phyloP scores from a whole-genome alignment of 2,113 vertebrate genomes.

The Setophaga kirtlandii region DNA sequence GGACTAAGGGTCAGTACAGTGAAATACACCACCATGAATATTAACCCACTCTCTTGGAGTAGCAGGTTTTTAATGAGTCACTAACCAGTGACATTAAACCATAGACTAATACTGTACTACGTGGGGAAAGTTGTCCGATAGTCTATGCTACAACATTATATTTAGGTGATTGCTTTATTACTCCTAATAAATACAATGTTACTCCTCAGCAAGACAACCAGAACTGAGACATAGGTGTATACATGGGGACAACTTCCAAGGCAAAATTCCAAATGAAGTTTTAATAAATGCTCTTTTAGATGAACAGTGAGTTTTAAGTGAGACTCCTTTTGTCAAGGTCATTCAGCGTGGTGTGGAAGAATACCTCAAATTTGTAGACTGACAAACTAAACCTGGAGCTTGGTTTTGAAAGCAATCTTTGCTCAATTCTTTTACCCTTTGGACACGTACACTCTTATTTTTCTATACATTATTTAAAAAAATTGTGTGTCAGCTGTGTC shows the following conservation, averaged over 20 bases:
- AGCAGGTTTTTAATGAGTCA: not conserved
- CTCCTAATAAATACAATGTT: not conserved
- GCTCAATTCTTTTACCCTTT: not conserved
- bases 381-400: not conserved
- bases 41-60: not conserved
- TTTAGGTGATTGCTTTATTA: not conserved
- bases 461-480: not conserved
- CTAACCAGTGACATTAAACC: not conserved
- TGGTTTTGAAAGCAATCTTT: not conserved
- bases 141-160: not conserved
- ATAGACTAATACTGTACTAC: not conserved
- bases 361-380: not conserved
- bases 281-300: not conserved
- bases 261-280: not conserved
- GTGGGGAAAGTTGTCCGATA: not conserved
- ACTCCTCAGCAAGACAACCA: not conserved
- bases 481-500: not conserved
- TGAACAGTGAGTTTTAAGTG: not conserved
- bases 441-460: not conserved
- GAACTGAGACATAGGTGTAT: not conserved
- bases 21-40: conserved; percentile 21
- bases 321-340: not conserved
- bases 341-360: not conserved
- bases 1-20: not conserved
- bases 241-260: not conserved